Percentiles rank a stretch among this genome's conserved stretches.
Evolutionary conservation across 2,797 vertebrate species (phyloP).

Genomic region (Amphiprion clarkii): DNA sequence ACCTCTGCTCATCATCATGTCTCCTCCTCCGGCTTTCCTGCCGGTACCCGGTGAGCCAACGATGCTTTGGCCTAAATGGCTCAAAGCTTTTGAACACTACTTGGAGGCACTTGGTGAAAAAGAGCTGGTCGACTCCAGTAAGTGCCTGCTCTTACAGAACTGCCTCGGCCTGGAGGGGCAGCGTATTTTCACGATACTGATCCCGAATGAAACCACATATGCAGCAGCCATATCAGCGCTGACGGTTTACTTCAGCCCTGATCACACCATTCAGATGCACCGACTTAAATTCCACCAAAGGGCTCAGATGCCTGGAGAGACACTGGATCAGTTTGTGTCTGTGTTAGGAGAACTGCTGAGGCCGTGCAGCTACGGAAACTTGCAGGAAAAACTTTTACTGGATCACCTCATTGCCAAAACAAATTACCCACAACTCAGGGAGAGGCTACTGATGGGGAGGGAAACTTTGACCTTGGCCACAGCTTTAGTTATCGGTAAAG

Average conservation of each 20-base stretch:
- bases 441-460: constrained; percentile 58
- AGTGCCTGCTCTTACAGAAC: constrained; percentile 70
- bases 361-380: constrained; percentile 48
- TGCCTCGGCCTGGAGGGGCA: constrained; percentile 76
- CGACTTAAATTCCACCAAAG: constrained; percentile 73
- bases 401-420: constrained; percentile 74
- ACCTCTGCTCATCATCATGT: constrained; percentile 73
- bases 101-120: constrained; percentile 58
- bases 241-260: constrained; percentile 57
- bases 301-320: constrained; percentile 70
- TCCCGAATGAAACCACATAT: constrained; percentile 49
- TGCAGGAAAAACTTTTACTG: constrained; percentile 58
- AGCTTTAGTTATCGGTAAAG: constrained; percentile 61
- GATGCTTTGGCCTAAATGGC: constrained; percentile 75
- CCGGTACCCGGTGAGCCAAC: constrained; percentile 45
- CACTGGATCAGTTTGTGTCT: constrained; percentile 61
- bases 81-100: constrained; percentile 73
- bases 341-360: constrained; percentile 62
- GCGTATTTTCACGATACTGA: constrained; percentile 58
- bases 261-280: constrained; percentile 37
- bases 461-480: constrained; percentile 58
- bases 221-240: constrained; percentile 56
- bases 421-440: constrained; percentile 55
- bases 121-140: constrained; percentile 69
- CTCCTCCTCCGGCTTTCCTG: constrained; percentile 73